These are phyloP conservation scores for Ciona savignyi DNA, from an alignment of 23 tunicate species.

Conservation along the genomic window DNA sequence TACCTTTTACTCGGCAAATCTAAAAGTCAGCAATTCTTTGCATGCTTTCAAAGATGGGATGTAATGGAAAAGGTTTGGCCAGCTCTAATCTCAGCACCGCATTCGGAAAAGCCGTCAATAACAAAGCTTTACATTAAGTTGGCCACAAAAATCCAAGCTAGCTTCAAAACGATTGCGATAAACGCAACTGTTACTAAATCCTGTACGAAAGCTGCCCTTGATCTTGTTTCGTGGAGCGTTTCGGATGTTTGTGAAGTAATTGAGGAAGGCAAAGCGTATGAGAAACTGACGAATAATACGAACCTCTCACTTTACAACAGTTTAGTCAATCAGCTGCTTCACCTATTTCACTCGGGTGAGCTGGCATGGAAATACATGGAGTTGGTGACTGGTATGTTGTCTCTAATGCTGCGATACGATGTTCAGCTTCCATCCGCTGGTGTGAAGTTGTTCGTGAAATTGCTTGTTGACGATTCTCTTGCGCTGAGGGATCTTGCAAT, in stretches of 20 bases:
- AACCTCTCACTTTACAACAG: constrained; percentile 13
- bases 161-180: constrained; percentile 49
- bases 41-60: constrained; percentile 57
- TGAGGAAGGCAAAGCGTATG: constrained; percentile 1
- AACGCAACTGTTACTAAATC: constrained; percentile 13
- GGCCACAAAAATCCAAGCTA: constrained; percentile 37
- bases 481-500: constrained; percentile 33
- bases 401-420: constrained; percentile 44
- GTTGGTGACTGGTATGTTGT: constrained; percentile 40
- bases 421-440: constrained; percentile 16
- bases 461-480: constrained; percentile 49
- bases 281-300: background rate
- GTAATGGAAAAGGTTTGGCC: constrained; percentile 76
- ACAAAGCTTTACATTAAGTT: constrained; percentile 53
- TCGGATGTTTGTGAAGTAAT: background rate
- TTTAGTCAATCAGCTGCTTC: constrained; percentile 28
- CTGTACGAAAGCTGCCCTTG: constrained; percentile 17
- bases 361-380: constrained; percentile 46
- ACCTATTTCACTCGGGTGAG: constrained; percentile 17
- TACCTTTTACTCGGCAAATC: constrained; percentile 63
- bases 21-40: constrained; percentile 27
- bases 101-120: constrained; percentile 79
- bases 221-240: constrained; percentile 10
- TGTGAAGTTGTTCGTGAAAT: constrained; percentile 4
- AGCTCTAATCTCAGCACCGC: constrained; percentile 57